A percentile compares a stretch with the other conserved stretches of the same genome.
These are phyloP conservation scores for Thaleichthys pacificus DNA, from an alignment of 2,797 vertebrate species.

Conservation along the genomic window DNA sequence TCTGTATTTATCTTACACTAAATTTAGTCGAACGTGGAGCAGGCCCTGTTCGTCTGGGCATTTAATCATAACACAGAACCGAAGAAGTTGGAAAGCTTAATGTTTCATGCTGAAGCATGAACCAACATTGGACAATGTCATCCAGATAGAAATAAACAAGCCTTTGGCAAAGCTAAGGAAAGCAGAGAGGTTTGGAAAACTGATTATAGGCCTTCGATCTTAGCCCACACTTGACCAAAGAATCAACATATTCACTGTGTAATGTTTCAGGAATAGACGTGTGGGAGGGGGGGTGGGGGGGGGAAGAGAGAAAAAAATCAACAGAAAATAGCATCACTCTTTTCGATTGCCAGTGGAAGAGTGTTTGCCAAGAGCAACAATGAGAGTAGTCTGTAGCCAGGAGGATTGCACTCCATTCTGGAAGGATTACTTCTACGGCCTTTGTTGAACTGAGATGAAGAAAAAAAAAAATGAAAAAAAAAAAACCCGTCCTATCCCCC, in stretches of 20 bases:
- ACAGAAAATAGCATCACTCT: constrained; percentile 69
- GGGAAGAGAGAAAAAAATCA: constrained; percentile 36
- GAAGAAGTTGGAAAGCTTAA: constrained; percentile 27
- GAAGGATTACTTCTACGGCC: constrained; percentile 60
- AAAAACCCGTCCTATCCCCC: not conserved
- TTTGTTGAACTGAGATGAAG: constrained; percentile 54
- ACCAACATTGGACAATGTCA: constrained; percentile 60
- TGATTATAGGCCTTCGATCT: constrained; percentile 73
- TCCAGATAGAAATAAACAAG: constrained; percentile 64
- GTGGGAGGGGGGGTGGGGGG: constrained; percentile 25
- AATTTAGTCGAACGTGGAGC: constrained; percentile 34
- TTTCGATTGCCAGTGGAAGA: constrained; percentile 52
- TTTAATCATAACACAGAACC: constrained; percentile 35
- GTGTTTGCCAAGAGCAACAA: constrained; percentile 67
- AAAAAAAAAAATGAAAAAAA: constrained; percentile 26
- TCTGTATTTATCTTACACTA: constrained; percentile 33
- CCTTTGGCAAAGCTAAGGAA: constrained; percentile 30
- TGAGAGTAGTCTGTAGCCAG: constrained; percentile 59
- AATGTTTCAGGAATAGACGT: constrained; percentile 66
- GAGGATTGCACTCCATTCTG: constrained; percentile 53
- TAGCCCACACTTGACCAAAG: constrained; percentile 63
- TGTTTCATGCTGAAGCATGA: constrained; percentile 48
- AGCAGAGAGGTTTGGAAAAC: constrained; percentile 64
- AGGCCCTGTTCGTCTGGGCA: constrained; percentile 22
- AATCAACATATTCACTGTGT: constrained; percentile 66